A percentile compares a stretch with the other conserved stretches of the same genome.
These are phyloP conservation scores for Cremastinae sp. DNA, from an alignment of 2,888 invertebrate genomes.

Conservation along the genomic window DNA sequence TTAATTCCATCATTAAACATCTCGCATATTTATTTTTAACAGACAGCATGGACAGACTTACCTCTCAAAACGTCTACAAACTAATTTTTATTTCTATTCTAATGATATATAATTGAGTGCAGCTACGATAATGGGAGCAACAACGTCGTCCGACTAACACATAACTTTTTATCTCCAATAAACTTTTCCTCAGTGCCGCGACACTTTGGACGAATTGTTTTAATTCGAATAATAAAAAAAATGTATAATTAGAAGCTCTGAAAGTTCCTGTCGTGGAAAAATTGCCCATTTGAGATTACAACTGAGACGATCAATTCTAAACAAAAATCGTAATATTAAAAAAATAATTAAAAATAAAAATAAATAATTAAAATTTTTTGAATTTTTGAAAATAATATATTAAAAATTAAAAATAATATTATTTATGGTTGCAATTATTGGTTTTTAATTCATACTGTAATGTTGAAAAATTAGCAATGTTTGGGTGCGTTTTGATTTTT, in stretches of 20 bases:
- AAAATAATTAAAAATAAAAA: constrained; percentile 1
- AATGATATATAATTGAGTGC: constrained; percentile 72
- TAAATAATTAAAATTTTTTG: constrained; percentile 2
- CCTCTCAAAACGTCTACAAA: constrained; percentile 72
- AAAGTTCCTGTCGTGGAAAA: constrained; percentile 7
- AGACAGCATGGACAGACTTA: constrained; percentile 71
- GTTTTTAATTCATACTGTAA: no score
- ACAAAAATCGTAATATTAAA: background rate
- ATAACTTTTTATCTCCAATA: constrained; percentile 46
- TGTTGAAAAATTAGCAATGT: no score
- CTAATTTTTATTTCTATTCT: constrained; percentile 72
- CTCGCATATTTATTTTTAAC: constrained; percentile 54
- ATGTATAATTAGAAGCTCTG: background rate
- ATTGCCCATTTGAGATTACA: constrained; percentile 4
- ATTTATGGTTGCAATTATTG: background rate
- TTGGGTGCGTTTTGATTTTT: no score
- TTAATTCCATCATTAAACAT: constrained; percentile 41
- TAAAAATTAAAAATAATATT: background rate
- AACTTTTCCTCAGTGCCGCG: background rate
- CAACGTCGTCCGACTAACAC: constrained; percentile 71
- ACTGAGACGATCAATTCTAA: constrained; percentile 23
- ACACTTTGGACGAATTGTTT: background rate
- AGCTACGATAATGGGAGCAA: constrained; percentile 79
- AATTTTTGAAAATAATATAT: background rate
- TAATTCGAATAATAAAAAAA: constrained; percentile 1